Evolutionary conservation across 1,140 invertebrate genomes (phyloP), one percentile per base, ranked within the genome.

Genomic region (Branchinecta lynchi): DNA sequence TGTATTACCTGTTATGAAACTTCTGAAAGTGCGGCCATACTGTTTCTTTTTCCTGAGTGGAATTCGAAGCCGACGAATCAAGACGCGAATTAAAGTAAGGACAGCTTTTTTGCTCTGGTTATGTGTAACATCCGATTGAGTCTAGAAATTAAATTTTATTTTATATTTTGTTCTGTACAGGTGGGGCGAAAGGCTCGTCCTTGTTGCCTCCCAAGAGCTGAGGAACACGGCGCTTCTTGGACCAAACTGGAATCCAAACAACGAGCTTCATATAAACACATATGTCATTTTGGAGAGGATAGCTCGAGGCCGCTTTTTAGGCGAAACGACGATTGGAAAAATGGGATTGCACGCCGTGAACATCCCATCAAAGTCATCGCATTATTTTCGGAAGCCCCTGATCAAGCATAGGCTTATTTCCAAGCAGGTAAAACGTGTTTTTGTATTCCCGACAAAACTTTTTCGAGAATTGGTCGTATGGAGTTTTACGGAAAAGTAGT

Each of bases 251-350:
- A 81, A 82, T 74, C 83, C 84, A n/a, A 76, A 76, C 7, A 73
- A 82, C 8, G 80, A 84, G 44, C 70, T 89, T 17, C 79, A 79
- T 2, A 68, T 82, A 6, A 77, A 81, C 8, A 84, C 86, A 72
- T 93, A 89, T 75, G 86, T 86, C 73, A 80, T 92, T 32, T 77
- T 90, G 44, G 90, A 93, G 79, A 78, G 85, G 74, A 85, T 93
- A 70, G 90, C 87, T n/a, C 81, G 88, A 72, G 78, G 84, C 21
- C 80, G 89, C 17, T 81, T 84, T 69, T 81, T 83, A 73, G 89
- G 89, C 0, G 87, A 88, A 77, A 79, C 86, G 8, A 89, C 87
- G 15, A 80, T 83, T 45, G 88, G 88, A 46, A 83, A 84, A 72
- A 76, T 79, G 32, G 84, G 85, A 72, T 76, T 87, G 65, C 70